phyloP scores from a whole-genome alignment of 2,888 invertebrate species.

The Platycheirus albimanus region DNA sequence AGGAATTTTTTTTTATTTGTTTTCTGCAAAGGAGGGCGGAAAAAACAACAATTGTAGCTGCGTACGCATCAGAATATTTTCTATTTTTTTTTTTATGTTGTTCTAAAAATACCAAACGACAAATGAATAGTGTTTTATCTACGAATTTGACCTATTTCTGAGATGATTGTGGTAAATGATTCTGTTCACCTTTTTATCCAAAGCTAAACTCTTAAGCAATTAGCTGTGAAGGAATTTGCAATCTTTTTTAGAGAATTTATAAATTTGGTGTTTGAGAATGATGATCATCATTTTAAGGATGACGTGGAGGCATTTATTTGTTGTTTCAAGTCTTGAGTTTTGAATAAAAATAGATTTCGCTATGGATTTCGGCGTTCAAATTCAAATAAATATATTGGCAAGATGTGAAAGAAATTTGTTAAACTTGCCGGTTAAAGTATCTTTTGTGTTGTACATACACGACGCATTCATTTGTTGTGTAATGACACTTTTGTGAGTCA shows the following conservation, averaged over 20 bases:
- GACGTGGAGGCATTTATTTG: background rate
- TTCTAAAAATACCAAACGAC: conserved; percentile 48
- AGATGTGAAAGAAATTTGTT: background rate
- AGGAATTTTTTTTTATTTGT: background rate
- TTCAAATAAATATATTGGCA: background rate
- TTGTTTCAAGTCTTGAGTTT: background rate
- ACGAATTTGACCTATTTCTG: conserved; percentile 53
- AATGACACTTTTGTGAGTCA: background rate
- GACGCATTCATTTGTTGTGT: background rate
- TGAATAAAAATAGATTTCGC: conserved; percentile 7
- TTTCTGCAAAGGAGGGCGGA: background rate
- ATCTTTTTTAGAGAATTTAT: background rate
- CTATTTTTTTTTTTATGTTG: background rate
- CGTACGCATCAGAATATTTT: background rate
- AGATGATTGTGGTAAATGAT: conserved; percentile 22
- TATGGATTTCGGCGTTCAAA: conserved; percentile 3
- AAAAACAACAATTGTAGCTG: conserved; percentile 12
- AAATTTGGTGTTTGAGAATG: background rate
- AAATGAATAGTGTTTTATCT: conserved; percentile 40
- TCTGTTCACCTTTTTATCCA: conserved; percentile 33
- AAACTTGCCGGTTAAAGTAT: background rate
- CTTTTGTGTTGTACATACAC: background rate
- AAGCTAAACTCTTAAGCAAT: background rate
- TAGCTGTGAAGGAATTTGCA: background rate
- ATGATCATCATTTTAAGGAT: background rate